Evolutionary conservation across 2,113 vertebrate genomes (phyloP), one percentile per base, ranked within the genome.

Genomic region (Ondatra zibethicus): DNA sequence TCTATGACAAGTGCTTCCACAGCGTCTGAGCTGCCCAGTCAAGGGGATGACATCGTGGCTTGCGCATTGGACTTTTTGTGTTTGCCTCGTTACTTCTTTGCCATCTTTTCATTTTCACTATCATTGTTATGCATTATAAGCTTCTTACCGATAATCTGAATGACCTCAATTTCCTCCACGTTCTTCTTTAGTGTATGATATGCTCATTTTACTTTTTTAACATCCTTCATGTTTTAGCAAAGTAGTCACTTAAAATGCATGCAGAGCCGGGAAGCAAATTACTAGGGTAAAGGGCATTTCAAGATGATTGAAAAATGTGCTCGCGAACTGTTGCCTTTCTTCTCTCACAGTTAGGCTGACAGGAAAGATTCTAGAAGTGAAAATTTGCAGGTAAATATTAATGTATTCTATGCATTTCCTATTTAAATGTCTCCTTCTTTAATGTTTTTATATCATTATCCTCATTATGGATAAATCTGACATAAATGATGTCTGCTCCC

Each of bases 181-280:
- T 97, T 98, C 93, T 95, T 98, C 96, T 97, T 97, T 92, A 87
- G 97, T 94, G 96, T 85, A 78, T 0, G 0, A 96, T 91, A 97
- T 47, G 96, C 98, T 98, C 76, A 88, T 98, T 98, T 98, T 96
- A 94, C 70, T 98, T 98, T 58, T 98, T 98, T 96, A 98, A 98
- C 86, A 96, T 97, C 95, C 95, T 98, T 96, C 97, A 93, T 45
- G 52, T 98, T 98, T 98, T 98, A 98, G 85, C 86, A 94, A 98
- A 98, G 96, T 92, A 96, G 95, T 96, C 84, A 93, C 98, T 98
- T 98, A 98, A 98, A 98, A 98, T 90, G 63, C 88, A 88, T 90
- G 85, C 65, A 36, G 94, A 97, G 73, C 78, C 95, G 92, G 92
- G 95, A 98, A 98, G 97, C 97, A 98, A 98, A 98, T 98, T 97